Conservation (phyloP, 92 coral and sea anemone species). For the Zoanthus solanderi region DNA sequence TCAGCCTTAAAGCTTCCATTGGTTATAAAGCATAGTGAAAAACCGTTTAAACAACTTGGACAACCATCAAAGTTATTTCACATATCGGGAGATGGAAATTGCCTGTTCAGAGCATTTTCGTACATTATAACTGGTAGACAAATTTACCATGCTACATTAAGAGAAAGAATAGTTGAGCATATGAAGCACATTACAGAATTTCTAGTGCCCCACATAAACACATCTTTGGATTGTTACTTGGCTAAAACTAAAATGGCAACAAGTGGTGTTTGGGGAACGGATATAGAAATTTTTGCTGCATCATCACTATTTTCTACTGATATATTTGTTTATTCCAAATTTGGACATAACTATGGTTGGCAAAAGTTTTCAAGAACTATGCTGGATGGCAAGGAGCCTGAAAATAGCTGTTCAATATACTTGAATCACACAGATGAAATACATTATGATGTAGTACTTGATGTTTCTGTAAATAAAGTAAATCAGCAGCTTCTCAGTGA, state of each 20-base stretch:
- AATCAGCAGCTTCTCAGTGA: no score
- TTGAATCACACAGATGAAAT: not conserved
- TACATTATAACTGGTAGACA: slow-evolving; percentile 72
- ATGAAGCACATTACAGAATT: not conserved
- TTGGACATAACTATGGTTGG: slow-evolving; percentile 58
- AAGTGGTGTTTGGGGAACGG: not conserved
- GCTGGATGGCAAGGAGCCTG: slow-evolving; percentile 49
- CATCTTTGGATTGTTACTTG: not conserved
- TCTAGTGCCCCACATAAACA: not conserved
- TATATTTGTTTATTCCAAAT: slow-evolving; percentile 52
- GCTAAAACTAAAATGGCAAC: not conserved
- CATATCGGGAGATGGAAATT: slow-evolving; percentile 57
- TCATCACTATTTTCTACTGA: slow-evolving; percentile 44
- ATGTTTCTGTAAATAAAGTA: slow-evolving; percentile 40
- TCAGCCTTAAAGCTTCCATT: slow-evolving; percentile 41
- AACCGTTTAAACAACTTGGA: not conserved
- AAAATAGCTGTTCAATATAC: not conserved
- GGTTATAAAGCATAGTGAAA: not conserved
- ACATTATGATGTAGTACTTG: slow-evolving; percentile 67
- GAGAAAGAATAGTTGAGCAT: slow-evolving; percentile 1
- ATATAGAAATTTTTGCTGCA: slow-evolving; percentile 12
- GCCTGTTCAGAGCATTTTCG: slow-evolving; percentile 62
- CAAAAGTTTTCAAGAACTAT: slow-evolving; percentile 60
- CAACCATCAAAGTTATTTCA: slow-evolving; percentile 2
- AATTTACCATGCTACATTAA: slow-evolving; percentile 57